Conservation (phyloP, 2,888 invertebrate species). For the Xylota segnis region DNA sequence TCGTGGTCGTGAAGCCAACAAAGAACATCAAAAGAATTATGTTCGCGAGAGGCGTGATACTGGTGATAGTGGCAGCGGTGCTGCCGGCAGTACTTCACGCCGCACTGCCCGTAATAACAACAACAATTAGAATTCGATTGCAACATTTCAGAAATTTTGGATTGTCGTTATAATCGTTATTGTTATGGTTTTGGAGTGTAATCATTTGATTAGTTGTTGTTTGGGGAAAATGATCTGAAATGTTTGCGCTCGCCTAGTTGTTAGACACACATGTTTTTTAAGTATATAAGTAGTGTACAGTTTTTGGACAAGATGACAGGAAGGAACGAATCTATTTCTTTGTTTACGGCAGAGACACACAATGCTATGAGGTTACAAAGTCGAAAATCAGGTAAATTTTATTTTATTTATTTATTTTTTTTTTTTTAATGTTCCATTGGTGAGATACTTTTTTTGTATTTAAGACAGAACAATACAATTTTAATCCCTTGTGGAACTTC, state of each 20-base stretch:
- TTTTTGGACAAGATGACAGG: constrained; percentile 30
- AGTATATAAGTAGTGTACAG: constrained; percentile 64
- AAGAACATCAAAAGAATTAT: constrained; percentile 74
- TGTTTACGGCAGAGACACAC: constrained; percentile 41
- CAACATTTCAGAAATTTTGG: constrained; percentile 76
- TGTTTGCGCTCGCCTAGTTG: constrained; percentile 73
- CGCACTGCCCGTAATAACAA: constrained; percentile 82
- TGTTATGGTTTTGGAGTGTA: constrained; percentile 73
- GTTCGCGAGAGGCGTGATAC: constrained; percentile 80
- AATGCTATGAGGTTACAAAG: constrained; percentile 57
- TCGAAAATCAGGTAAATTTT: constrained; percentile 63
- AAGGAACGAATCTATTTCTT: constrained; percentile 43
- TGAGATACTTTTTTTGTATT: background rate
- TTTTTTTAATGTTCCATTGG: constrained; percentile 49
- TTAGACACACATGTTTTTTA: constrained; percentile 54
- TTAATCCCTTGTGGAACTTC: too few relatives aligned
- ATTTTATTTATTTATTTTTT: constrained; percentile 28
- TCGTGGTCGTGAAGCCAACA: constrained; percentile 77
- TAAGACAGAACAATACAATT: too few relatives aligned
- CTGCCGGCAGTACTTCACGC: constrained; percentile 79
- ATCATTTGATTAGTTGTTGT: constrained; percentile 73
- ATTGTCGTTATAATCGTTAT: constrained; percentile 71
- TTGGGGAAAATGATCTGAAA: constrained; percentile 73
- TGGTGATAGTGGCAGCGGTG: constrained; percentile 79
- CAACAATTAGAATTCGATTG: constrained; percentile 74